phyloP scores from a whole-genome alignment of 2,113 vertebrate genomes.

The Arothron firmamentum region DNA sequence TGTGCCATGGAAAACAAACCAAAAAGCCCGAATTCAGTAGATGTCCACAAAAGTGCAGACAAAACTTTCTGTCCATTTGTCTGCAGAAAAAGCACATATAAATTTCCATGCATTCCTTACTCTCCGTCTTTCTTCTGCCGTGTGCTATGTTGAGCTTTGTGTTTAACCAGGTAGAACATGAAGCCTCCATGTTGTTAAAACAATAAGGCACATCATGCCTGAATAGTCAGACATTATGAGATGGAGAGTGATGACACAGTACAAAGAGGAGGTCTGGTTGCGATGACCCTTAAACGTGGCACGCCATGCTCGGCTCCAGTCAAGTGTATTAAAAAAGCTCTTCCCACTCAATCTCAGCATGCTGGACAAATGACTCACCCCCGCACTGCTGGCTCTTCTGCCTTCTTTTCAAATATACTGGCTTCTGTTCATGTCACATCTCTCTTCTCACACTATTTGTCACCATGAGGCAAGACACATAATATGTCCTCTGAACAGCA shows the following conservation, averaged over 20 bases:
- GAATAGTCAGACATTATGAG: slow-evolving; percentile 52
- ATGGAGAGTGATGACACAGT: slow-evolving; percentile 67
- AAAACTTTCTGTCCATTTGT: too few relatives aligned
- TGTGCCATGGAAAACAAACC: too few relatives aligned
- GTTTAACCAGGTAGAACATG: slow-evolving; percentile 33
- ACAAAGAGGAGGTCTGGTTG: slow-evolving; percentile 54
- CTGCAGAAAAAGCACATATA: too few relatives aligned
- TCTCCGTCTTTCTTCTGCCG: slow-evolving; percentile 5
- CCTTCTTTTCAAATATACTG: slow-evolving; percentile 39
- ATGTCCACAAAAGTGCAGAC: too few relatives aligned
- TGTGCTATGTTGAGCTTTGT: slow-evolving; percentile 25
- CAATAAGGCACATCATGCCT: slow-evolving; percentile 42
- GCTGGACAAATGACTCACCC: slow-evolving; percentile 21
- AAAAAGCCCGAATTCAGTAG: too few relatives aligned
- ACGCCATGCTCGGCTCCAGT: slow-evolving; percentile 52
- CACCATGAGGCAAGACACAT: slow-evolving; percentile 11
- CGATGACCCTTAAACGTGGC: slow-evolving; percentile 66
- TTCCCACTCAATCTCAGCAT: slow-evolving; percentile 53
- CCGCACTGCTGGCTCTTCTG: slow-evolving; percentile 24
- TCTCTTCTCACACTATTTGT: slow-evolving; percentile 20
- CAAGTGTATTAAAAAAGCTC: slow-evolving; percentile 56
- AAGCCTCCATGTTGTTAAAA: slow-evolving; percentile 51
- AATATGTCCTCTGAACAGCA: slow-evolving; percentile 36
- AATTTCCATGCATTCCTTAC: neutral
- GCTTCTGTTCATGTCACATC: slow-evolving; percentile 34